Evolutionary conservation across 2,888 invertebrate species (phyloP).

Genomic region (Watsonalla binaria): DNA sequence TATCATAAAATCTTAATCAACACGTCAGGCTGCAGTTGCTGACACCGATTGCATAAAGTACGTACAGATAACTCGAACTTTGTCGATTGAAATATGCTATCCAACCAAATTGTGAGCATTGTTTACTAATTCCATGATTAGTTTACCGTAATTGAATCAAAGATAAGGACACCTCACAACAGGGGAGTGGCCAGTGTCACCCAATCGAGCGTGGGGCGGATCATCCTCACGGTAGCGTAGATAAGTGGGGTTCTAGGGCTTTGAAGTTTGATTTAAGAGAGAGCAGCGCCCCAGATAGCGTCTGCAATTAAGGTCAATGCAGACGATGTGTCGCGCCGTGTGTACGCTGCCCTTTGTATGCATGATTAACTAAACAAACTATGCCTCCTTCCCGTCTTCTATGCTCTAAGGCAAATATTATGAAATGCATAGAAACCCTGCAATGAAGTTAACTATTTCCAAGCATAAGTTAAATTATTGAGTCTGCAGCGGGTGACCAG

Average conservation of each 20-base stretch:
- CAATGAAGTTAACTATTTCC: slow-evolving; percentile 34
- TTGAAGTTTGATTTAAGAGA: slow-evolving; percentile 74
- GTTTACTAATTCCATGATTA: too few species aligned
- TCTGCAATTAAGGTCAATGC: slow-evolving; percentile 69
- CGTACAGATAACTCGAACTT: neutral
- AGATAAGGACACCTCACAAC: slow-evolving; percentile 10
- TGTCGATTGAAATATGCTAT: neutral
- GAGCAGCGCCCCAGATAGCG: slow-evolving; percentile 68
- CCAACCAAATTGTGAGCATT: too few species aligned
- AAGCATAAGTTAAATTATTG: slow-evolving; percentile 35
- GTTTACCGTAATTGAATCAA: too few species aligned
- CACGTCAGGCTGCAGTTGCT: slow-evolving; percentile 56
- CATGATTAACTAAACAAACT: slow-evolving; percentile 30
- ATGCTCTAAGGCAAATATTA: slow-evolving; percentile 3
- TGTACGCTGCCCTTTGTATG: slow-evolving; percentile 36
- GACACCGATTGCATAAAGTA: slow-evolving; percentile 60
- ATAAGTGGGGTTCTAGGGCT: slow-evolving; percentile 74
- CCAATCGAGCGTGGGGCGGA: slow-evolving; percentile 52
- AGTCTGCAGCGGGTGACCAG: slow-evolving; percentile 47
- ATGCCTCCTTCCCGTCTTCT: slow-evolving; percentile 10
- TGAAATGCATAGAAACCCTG: slow-evolving; percentile 24
- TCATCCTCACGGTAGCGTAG: slow-evolving; percentile 41
- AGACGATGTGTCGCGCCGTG: slow-evolving; percentile 49
- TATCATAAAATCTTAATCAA: slow-evolving; percentile 44
- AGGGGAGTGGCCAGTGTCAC: slow-evolving; percentile 23